Conservation (phyloP, 1,140 invertebrate genomes). For the Bombus balteatus region DNA sequence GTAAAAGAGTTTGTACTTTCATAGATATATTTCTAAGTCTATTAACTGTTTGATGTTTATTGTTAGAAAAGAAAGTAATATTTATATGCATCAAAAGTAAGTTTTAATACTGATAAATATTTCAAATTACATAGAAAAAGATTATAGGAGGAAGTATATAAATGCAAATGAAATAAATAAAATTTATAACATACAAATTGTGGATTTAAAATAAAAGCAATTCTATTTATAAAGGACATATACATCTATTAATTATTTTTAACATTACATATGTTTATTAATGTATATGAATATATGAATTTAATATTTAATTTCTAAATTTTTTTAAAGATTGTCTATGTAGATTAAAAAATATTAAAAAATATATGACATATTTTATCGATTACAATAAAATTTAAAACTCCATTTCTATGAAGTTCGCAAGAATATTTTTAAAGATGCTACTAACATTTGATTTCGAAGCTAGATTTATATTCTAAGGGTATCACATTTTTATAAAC, state of each 20-base stretch:
- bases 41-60: conserved; percentile 53
- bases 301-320: conserved; percentile 21
- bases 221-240: conserved; percentile 2
- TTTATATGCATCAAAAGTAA: conserved; percentile 55
- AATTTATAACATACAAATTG: conserved; percentile 13
- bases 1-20: conserved; percentile 72
- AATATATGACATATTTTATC: background rate
- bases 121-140: conserved; percentile 23
- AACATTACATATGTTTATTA: background rate
- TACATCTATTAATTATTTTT: conserved; percentile 24
- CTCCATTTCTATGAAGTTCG: background rate
- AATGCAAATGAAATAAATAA: conserved; percentile 9
- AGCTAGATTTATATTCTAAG: background rate
- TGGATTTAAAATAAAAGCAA: conserved; percentile 8
- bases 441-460: background rate
- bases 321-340: background rate
- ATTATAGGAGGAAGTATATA: conserved; percentile 19
- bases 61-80: conserved; percentile 54
- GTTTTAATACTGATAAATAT: conserved; percentile 52
- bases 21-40: conserved; percentile 69
- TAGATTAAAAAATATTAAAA: background rate
- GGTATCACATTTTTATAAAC: conserved; percentile 31
- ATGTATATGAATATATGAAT: background rate
- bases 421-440: background rate
- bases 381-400: background rate